Percentiles rank a stretch among this genome's conserved stretches.
Conservation (phyloP, 2,113 vertebrate species). For the Bubo blakistoni region DNA sequence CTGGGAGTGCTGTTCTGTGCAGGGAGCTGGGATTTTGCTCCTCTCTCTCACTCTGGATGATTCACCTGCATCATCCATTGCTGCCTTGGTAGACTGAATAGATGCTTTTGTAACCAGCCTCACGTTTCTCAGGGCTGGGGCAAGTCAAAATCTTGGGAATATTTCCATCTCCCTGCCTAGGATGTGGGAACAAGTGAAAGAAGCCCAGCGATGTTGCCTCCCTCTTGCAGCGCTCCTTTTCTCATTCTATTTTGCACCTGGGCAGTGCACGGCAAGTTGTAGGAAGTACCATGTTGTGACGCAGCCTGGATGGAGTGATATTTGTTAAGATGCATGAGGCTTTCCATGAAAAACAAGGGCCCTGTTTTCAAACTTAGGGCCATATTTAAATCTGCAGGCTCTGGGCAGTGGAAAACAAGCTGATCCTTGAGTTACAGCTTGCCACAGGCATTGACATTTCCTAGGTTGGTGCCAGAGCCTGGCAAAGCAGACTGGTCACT, state of each 20-base stretch:
- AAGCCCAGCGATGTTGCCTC: not conserved
- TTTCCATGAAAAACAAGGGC: not conserved
- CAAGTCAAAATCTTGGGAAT: not conserved
- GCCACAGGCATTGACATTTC: not conserved
- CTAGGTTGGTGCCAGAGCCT: not conserved
- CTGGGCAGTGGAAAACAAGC: not conserved
- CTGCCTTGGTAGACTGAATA: not conserved
- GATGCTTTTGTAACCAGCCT: not conserved
- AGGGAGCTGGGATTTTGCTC: not conserved
- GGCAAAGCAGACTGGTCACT: not conserved
- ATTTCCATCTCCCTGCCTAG: not conserved
- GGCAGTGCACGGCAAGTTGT: not conserved
- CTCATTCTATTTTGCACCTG: not conserved
- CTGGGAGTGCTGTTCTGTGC: not conserved
- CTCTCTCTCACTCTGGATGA: not conserved
- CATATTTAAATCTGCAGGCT: not conserved
- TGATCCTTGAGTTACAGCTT: not conserved
- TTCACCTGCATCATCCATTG: not conserved
- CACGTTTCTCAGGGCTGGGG: not conserved
- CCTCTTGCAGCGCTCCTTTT: not conserved
- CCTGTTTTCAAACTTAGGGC: not conserved
- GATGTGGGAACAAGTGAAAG: not conserved
- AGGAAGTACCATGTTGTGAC: not conserved
- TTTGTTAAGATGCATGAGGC: not conserved
- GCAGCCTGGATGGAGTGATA: not conserved